phyloP scores from a whole-genome alignment of 2,797 vertebrate genomes.

The Podarcis lilfordi region DNA sequence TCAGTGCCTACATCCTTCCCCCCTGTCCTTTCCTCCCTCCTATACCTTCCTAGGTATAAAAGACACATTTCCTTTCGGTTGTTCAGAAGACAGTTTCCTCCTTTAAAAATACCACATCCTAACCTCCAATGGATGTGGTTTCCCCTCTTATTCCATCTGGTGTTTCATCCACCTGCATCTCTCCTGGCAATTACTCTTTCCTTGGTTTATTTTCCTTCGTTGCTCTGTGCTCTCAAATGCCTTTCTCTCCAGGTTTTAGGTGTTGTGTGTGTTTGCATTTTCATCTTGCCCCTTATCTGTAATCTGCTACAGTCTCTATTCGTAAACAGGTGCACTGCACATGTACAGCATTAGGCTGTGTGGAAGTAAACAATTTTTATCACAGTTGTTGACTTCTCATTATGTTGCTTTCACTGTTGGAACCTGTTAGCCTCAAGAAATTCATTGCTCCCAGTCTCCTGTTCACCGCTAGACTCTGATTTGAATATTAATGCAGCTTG shows the following conservation, averaged over 20 bases:
- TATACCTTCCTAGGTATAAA: background rate
- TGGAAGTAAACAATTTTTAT: background rate
- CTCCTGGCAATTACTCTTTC: slow-evolving; percentile 2
- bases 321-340: background rate
- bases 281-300: background rate
- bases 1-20: background rate
- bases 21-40: background rate
- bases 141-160: background rate
- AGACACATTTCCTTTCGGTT: background rate
- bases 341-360: slow-evolving; percentile 23
- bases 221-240: slow-evolving; percentile 36
- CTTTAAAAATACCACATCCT: background rate
- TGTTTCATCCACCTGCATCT: slow-evolving; percentile 12
- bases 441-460: background rate
- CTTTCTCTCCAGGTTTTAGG: background rate
- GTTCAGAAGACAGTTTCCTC: background rate
- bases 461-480: background rate
- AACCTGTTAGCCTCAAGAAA: slow-evolving; percentile 41
- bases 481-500: background rate
- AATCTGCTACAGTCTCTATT: background rate
- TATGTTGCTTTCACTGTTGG: slow-evolving; percentile 6
- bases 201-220: slow-evolving; percentile 46
- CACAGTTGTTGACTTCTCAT: slow-evolving; percentile 32
- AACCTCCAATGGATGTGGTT: background rate
- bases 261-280: background rate